A percentile compares a stretch with the other conserved stretches of the same genome.
Evolutionary conservation across 2,797 vertebrate genomes (phyloP).

Genomic region (Aeoliscus strigatus): DNA sequence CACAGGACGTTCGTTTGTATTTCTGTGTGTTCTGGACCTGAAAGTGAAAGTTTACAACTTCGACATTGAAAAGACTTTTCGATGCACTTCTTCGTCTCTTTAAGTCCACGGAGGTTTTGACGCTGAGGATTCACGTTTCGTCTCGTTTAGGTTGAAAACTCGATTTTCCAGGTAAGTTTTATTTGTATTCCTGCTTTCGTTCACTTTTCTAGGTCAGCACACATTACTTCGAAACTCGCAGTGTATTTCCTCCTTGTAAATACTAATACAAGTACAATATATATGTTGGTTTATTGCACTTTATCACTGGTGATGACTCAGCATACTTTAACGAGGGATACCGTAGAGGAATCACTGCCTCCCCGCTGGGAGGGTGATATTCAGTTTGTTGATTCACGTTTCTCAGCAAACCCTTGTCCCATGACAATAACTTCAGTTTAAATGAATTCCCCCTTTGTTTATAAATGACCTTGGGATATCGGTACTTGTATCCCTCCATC

Average conservation of each 20-base stretch:
- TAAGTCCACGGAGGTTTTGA: too few relatives aligned
- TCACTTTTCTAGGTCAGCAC: neutral
- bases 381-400: too few relatives aligned
- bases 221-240: too few relatives aligned
- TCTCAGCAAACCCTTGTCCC: slow-evolving; percentile 21
- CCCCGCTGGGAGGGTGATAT: too few relatives aligned
- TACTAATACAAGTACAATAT: too few relatives aligned
- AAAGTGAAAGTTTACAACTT: slow-evolving; percentile 39
- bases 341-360: neutral
- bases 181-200: neutral
- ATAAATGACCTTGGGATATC: slow-evolving; percentile 39
- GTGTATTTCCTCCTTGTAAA: too few relatives aligned
- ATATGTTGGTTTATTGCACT: too few relatives aligned
- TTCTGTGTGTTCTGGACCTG: neutral
- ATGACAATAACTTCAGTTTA: slow-evolving; percentile 26
- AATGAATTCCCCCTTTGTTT: slow-evolving; percentile 42
- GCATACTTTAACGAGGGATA: too few relatives aligned
- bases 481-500: slow-evolving; percentile 46
- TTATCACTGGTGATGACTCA: too few relatives aligned
- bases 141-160: neutral
- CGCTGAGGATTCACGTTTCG: too few relatives aligned
- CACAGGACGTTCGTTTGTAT: too few relatives aligned
- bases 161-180: too few relatives aligned
- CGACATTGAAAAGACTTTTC: neutral
- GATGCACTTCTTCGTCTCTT: neutral